phyloP scores from a whole-genome alignment of 2,888 invertebrate genomes.

The Dexiosoma caninum region DNA sequence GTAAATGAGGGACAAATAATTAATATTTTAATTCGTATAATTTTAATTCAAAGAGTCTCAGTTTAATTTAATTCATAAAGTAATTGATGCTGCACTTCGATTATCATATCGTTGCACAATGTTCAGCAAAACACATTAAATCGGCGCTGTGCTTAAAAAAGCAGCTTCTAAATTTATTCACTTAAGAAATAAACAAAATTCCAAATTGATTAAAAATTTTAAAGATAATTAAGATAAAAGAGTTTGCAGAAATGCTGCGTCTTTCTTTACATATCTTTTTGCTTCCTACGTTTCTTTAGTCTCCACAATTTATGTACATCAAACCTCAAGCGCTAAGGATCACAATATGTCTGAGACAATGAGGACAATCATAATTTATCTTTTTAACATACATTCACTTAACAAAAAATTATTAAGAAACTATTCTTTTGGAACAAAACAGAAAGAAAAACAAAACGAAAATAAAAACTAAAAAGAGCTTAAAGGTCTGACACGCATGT shows the following conservation, averaged over 20 bases:
- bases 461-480: conserved; percentile 16
- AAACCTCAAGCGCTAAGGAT: conserved; percentile 30
- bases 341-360: conserved; percentile 57
- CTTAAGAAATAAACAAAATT: too few species aligned
- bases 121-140: too few species aligned
- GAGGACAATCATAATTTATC: conserved; percentile 60
- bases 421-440: conserved; percentile 8
- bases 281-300: background rate
- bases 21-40: too few species aligned
- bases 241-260: background rate
- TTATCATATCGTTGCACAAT: too few species aligned
- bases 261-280: background rate
- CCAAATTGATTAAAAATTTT: too few species aligned
- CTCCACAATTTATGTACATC: background rate
- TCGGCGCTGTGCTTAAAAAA: too few species aligned
- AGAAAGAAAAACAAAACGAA: background rate
- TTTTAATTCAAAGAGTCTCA: too few species aligned
- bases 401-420: conserved; percentile 40
- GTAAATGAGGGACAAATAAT: too few species aligned
- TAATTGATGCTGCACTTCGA: too few species aligned
- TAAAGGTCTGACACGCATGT: conserved; percentile 54
- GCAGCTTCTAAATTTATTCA: too few species aligned
- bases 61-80: too few species aligned
- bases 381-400: conserved; percentile 46
- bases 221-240: background rate